Evolutionary conservation across 2,888 invertebrate species (phyloP).

Genomic region (Drosophila parthenogenetica): DNA sequence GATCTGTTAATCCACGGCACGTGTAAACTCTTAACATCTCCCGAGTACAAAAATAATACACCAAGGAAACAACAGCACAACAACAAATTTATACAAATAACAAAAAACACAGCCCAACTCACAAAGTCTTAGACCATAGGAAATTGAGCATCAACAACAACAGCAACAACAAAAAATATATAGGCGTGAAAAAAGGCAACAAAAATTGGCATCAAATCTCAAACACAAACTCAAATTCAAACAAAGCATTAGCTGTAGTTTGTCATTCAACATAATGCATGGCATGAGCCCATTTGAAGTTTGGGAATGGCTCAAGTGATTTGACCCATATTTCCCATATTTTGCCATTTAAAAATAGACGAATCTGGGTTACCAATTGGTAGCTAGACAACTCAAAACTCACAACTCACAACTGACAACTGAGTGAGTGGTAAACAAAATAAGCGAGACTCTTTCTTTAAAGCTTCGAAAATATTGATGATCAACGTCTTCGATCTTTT

Average conservation of each 20-base stretch:
- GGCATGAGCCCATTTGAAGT: conserved; percentile 18
- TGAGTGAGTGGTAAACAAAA: conserved; percentile 5
- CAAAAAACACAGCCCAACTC: background rate
- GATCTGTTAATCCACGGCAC: conserved; percentile 72
- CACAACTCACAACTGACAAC: conserved; percentile 11
- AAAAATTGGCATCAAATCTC: conserved; percentile 25
- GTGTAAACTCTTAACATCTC: conserved; percentile 69
- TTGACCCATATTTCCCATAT: conserved; percentile 47
- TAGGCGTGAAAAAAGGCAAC: conserved; percentile 13
- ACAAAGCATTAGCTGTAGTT: conserved; percentile 8
- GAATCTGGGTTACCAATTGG: conserved; percentile 16
- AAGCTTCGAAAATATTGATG: background rate
- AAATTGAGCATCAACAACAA: conserved; percentile 29
- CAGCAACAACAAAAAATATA: conserved; percentile 8
- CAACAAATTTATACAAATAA: background rate
- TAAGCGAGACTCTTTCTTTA: background rate
- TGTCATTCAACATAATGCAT: conserved; percentile 16
- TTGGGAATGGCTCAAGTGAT: conserved; percentile 32
- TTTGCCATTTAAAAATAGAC: conserved; percentile 33
- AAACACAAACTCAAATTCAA: background rate
- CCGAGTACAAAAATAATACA: conserved; percentile 35
- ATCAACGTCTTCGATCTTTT: background rate
- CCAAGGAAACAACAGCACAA: background rate
- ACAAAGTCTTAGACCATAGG: conserved; percentile 27
- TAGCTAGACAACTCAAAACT: conserved; percentile 11